phyloP scores from a whole-genome alignment of 2,113 vertebrate genomes.

The Daboia siamensis region DNA sequence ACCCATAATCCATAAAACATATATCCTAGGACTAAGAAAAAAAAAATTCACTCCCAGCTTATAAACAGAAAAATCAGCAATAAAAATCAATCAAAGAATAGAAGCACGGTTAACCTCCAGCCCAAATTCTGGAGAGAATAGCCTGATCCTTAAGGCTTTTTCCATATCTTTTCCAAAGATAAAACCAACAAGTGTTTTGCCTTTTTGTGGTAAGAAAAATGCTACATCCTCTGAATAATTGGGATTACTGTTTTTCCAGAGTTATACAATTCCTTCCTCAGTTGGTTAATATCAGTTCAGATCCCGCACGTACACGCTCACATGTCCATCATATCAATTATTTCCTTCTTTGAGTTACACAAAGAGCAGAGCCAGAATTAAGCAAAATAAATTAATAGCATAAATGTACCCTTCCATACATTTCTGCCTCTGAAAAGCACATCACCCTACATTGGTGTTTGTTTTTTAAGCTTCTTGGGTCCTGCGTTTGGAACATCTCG shows the following conservation, averaged over 20 bases:
- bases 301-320: not conserved
- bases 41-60: not conserved
- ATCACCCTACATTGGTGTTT: too few relatives aligned
- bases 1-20: not conserved
- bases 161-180: not conserved
- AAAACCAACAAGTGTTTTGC: not conserved
- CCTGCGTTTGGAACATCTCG: too few relatives aligned
- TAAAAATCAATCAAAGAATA: not conserved
- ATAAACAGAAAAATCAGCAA: not conserved
- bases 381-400: not conserved
- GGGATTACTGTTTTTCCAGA: not conserved
- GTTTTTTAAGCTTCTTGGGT: too few relatives aligned
- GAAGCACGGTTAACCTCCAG: not conserved
- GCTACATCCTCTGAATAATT: not conserved
- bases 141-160: not conserved
- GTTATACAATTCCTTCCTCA: not conserved
- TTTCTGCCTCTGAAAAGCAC: too few relatives aligned
- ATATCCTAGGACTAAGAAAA: not conserved
- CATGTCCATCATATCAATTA: not conserved
- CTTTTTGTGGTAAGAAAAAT: not conserved
- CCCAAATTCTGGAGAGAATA: not conserved
- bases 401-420: too few relatives aligned
- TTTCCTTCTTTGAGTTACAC: not conserved
- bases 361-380: not conserved
- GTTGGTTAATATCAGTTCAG: not conserved